Percentiles rank a stretch among this genome's conserved stretches.
Conservation (phyloP, 1,140 invertebrate species). For the Euwallacea similis region DNA sequence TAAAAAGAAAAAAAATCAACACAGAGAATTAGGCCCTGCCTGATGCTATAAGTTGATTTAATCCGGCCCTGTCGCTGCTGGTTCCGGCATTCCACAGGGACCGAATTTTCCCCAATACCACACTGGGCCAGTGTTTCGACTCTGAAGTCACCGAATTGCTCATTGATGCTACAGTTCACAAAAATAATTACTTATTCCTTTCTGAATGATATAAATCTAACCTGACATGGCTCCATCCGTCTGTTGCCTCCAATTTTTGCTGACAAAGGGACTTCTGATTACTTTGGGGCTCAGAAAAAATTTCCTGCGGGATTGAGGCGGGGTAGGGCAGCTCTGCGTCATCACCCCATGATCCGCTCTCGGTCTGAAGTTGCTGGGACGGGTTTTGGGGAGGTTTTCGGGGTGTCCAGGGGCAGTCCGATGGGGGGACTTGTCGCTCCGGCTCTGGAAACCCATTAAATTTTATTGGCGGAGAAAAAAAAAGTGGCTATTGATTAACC, state of each 20-base stretch:
- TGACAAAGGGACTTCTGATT: constrained; percentile 69
- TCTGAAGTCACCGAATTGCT: constrained; percentile 60
- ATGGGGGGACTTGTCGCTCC: constrained; percentile 43
- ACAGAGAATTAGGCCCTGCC: constrained; percentile 54
- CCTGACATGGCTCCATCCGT: constrained; percentile 65
- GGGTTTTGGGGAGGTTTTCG: constrained; percentile 57
- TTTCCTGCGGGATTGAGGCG: constrained; percentile 74
- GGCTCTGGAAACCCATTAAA: constrained; percentile 38
- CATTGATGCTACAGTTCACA: constrained; percentile 44
- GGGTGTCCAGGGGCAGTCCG: constrained; percentile 45
- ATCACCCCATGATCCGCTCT: constrained; percentile 57
- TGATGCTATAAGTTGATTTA: constrained; percentile 71
- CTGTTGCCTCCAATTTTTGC: constrained; percentile 53
- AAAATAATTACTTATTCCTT: not conserved
- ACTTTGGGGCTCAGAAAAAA: constrained; percentile 80
- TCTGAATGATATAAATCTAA: constrained; percentile 51
- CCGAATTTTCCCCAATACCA: constrained; percentile 83
- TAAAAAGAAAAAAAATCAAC: constrained; percentile 33
- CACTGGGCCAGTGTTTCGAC: constrained; percentile 68
- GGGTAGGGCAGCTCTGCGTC: constrained; percentile 72
- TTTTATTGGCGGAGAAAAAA: not conserved
- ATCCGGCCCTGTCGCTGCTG: constrained; percentile 67
- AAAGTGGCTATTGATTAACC: constrained; percentile 9
- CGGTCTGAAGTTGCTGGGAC: constrained; percentile 52
- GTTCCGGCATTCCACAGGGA: constrained; percentile 78